Percentiles rank a stretch among this genome's conserved stretches.
Evolutionary conservation across 2,113 vertebrate species (phyloP).

Genomic region (Pseudorectes ferrugineus): DNA sequence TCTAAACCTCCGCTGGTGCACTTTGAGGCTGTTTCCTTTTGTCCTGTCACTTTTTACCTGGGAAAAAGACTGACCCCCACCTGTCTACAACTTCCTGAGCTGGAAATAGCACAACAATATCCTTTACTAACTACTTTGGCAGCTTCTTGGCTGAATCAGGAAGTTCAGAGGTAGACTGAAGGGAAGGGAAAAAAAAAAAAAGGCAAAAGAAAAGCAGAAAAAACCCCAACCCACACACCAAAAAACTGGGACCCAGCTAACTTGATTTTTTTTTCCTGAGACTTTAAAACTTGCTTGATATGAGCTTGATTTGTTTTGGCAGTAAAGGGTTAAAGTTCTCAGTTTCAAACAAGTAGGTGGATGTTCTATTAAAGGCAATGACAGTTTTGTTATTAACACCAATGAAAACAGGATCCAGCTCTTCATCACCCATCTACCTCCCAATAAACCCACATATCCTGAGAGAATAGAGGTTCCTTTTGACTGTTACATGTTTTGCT

Average conservation of each 20-base stretch:
- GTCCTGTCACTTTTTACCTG: not conserved
- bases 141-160: constrained; percentile 15
- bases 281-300: not conserved
- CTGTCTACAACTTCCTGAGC: constrained; percentile 10
- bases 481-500: constrained; percentile 15
- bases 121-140: constrained; percentile 30
- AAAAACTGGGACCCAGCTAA: not conserved
- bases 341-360: not conserved
- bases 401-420: constrained; percentile 29
- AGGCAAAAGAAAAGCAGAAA: not conserved
- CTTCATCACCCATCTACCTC: constrained; percentile 11
- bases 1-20: not conserved
- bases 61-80: not conserved
- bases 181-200: not conserved
- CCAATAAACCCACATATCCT: not conserved
- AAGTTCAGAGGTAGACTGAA: constrained; percentile 20
- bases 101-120: constrained; percentile 15
- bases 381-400: constrained; percentile 43
- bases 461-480: not conserved
- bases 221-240: accelerated
- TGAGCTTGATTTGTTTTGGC: not conserved
- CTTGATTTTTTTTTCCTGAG: not conserved
- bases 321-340: constrained; percentile 17
- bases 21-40: not conserved
- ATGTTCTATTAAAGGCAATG: constrained; percentile 30